These are phyloP conservation scores for Neodiprion pinetum DNA, from an alignment of 1,140 invertebrate genomes.

Conservation along the genomic window DNA sequence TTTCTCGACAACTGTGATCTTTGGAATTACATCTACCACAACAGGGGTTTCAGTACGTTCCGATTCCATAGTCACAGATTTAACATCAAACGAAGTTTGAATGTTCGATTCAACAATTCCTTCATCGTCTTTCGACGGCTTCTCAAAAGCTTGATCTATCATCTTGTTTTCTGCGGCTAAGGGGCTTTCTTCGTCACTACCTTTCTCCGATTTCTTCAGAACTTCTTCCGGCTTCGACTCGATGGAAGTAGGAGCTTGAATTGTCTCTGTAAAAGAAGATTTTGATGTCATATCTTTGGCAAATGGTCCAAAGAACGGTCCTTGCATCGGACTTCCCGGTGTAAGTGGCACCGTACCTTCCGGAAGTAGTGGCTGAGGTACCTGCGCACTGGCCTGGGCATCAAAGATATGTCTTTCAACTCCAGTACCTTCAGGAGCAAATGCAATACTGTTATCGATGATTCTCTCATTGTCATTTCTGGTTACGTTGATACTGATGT, in stretches of 20 bases:
- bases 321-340: conserved; percentile 33
- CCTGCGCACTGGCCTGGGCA: background rate
- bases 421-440: conserved; percentile 18
- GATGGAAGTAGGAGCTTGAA: background rate
- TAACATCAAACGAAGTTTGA: conserved; percentile 4
- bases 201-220: background rate
- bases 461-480: conserved; percentile 61
- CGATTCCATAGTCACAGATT: background rate
- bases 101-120: background rate
- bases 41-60: conserved; percentile 8
- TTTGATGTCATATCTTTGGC: conserved; percentile 34
- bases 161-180: conserved; percentile 3
- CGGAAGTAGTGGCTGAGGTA: conserved; percentile 3
- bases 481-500: conserved; percentile 76
- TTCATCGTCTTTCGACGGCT: background rate
- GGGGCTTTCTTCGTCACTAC: background rate
- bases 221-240: conserved; percentile 20
- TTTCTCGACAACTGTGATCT: conserved; percentile 21
- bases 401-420: background rate
- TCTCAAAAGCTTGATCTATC: conserved; percentile 3
- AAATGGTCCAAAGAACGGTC: conserved; percentile 44
- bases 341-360: background rate
- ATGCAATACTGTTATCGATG: conserved; percentile 14
- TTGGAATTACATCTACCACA: background rate
- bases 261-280: background rate